These are phyloP conservation scores for Palythoa grandiflora DNA, from an alignment of 92 coral and sea anemone species.

Conservation along the genomic window DNA sequence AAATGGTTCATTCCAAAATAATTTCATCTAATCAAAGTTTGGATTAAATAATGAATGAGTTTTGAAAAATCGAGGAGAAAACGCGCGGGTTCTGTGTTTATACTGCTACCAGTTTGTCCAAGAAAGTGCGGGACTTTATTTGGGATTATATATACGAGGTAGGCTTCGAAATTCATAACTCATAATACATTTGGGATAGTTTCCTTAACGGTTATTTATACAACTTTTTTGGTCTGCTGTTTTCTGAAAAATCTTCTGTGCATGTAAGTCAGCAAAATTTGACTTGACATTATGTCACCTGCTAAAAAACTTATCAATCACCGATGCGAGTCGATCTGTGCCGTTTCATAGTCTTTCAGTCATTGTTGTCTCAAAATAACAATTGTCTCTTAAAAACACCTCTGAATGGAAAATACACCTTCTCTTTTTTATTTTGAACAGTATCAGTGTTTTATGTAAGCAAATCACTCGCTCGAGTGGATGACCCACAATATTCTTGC, in stretches of 20 bases:
- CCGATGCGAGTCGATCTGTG: neutral
- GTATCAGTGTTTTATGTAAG: neutral
- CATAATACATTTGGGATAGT: neutral
- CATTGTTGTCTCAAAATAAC: neutral
- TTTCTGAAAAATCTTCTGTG: neutral
- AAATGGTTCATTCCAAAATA: neutral
- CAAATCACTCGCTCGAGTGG: neutral
- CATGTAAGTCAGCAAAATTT: neutral
- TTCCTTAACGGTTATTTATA: neutral
- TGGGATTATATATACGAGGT: neutral
- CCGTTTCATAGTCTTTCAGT: no score
- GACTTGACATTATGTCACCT: neutral
- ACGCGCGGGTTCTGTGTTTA: neutral
- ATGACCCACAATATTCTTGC: neutral
- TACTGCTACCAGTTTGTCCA: neutral
- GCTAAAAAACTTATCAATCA: neutral
- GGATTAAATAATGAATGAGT: neutral
- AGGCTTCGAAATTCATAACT: neutral
- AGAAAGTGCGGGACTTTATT: neutral
- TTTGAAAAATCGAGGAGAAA: neutral
- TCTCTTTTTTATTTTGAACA: neutral
- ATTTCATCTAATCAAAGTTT: neutral
- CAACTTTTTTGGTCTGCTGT: neutral
- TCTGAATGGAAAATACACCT: neutral
- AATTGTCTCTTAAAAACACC: neutral